Evolutionary conservation across 2,888 invertebrate species (phyloP).

Genomic region (Brenthis daphne): DNA sequence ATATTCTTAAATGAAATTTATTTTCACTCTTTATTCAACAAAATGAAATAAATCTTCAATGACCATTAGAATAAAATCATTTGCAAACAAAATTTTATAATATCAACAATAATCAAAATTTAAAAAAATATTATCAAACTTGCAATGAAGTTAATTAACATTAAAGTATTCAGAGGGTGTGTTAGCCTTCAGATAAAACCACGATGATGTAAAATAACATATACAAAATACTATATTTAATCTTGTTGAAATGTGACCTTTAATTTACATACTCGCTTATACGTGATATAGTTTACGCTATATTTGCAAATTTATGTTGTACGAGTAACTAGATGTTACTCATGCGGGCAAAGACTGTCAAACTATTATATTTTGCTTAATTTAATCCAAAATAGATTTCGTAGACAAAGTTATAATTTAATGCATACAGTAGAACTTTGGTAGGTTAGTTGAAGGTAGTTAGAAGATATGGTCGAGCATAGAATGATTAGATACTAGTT

Average conservation of each 20-base stretch:
- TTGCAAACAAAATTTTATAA: no score
- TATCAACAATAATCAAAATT: no score
- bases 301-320: conserved; percentile 7
- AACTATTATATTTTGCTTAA: conserved; percentile 30
- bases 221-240: no score
- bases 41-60: no score
- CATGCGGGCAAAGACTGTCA: conserved; percentile 28
- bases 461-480: conserved; percentile 2
- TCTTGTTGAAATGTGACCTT: background rate
- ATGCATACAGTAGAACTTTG: conserved; percentile 25
- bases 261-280: conserved; percentile 3
- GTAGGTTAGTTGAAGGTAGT: conserved; percentile 14
- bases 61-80: no score
- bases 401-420: conserved; percentile 30
- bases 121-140: no score
- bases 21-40: no score
- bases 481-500: conserved; percentile 1
- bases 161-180: no score
- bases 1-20: no score
- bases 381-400: conserved; percentile 32
- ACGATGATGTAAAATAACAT: no score
- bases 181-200: no score
- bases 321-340: conserved; percentile 16
- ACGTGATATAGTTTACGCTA: background rate
- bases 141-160: no score